Evolutionary conservation across 2,888 invertebrate species (phyloP), one percentile per base, ranked within the genome.

Genomic region (Drosophila crucigera): DNA sequence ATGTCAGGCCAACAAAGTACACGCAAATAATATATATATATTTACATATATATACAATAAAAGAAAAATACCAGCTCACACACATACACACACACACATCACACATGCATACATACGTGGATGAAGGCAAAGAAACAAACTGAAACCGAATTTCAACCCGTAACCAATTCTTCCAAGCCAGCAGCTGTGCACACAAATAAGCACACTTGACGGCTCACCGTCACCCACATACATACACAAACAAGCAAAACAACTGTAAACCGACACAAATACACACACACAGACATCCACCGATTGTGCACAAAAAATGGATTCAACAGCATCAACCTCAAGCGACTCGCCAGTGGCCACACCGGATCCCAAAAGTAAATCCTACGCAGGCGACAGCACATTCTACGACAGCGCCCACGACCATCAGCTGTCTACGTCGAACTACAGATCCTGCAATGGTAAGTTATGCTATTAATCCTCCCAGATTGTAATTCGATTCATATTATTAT

Each of bases 331-430:
- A 33, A 77, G 72, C 73, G 69, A 80, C 69, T 76, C 90, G 37
- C 65, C 66, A 73, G 72, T 65, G 56, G 71, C 52, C 64, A 81
- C 80, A 53, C 68, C 77, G 35, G 80, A 81, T 53, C 69, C 76
- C 10, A 73, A 74, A 19, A 73, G 41, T 55, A 89, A 63, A 70
- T 75, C 75, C 6, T 71, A 63, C 19, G 72, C 81, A 16, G 73
- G 55, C 72, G 89, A 86, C 52, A 83, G 74, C 61, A 93, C 91
- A 41, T 73, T 92, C 11, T 93, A 93, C 71, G 91, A 91, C 52
- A 93, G 92, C 64, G 92, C 93, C 31, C 72, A 92, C 68, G 93
- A 93, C 43, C 90, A 91, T 55, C 86, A 81, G 83, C 35, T 89
- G 28, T 89, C 86, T 41, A 73, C 76, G 49, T 80, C 91, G 43